These are phyloP conservation scores for Lycopodina hypogea DNA, from an alignment of 37 sponge, comb jelly and placozoan genomes.

Conservation along the genomic window DNA sequence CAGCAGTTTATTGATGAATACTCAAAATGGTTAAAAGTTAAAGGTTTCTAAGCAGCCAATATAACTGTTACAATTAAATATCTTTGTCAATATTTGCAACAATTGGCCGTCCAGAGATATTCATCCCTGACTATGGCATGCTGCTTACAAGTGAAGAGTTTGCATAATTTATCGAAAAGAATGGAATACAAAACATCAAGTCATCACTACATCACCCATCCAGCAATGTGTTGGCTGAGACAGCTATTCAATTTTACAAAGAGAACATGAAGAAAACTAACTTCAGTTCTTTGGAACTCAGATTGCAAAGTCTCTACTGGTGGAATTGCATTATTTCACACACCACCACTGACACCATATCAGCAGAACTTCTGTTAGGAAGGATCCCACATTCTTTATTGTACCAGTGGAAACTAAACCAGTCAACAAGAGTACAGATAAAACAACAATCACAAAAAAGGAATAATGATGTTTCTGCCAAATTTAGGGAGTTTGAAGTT, in stretches of 20 bases:
- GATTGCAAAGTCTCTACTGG: neutral
- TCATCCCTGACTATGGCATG: too few species aligned
- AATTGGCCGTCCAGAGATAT: neutral
- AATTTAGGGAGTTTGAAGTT: neutral
- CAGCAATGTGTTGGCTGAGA: neutral
- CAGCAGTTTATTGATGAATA: too few species aligned
- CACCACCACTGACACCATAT: neutral
- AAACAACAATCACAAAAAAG: neutral
- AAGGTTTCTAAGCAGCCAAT: neutral
- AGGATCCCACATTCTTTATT: too few species aligned
- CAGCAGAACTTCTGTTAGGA: neutral
- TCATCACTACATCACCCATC: neutral
- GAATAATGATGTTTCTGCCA: neutral
- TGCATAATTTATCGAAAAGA: too few species aligned
- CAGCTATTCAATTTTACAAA: neutral
- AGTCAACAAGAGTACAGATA: neutral
- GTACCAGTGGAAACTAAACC: too few species aligned
- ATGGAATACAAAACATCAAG: neutral
- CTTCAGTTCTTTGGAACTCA: neutral
- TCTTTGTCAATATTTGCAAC: neutral
- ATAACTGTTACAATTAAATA: neutral
- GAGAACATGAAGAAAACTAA: neutral
- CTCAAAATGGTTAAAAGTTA: neutral
- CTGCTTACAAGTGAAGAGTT: too few species aligned
- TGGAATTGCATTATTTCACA: neutral